Evolutionary conservation across 2,888 invertebrate genomes (phyloP), one percentile per base, ranked within the genome.

Genomic region (Meghimatium bilineatum): DNA sequence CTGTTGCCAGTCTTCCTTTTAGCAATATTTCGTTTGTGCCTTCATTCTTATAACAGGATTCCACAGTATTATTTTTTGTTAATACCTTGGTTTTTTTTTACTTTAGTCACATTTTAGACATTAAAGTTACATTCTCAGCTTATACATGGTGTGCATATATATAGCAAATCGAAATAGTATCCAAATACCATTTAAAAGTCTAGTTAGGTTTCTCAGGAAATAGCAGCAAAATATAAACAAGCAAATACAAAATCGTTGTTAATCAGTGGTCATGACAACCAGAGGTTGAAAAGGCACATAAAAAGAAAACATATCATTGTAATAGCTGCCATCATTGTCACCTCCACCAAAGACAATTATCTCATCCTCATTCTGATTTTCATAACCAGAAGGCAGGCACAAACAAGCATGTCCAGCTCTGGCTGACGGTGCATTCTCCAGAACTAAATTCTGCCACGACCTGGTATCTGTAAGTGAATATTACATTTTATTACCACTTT

Each of bases 321-420:
- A 93, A 80, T 91, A 93, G 1, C 87, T 87, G 0, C 92, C 93
- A 72, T 93, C 93, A 87, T 93, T 93, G 87, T 93, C 92, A 10
- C 93, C 93, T 17, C 93, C 93, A 0, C 93, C 93, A 89, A 93
- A 93, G 72, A 93, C 88, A 36, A 93, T 86, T 3, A 93, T 88
- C 76, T 93, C 92, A 85, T 93, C 93, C 60, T 91, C 88, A 52
- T 92, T 90, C 67, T 91, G 88, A 81, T 91, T 91, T 77, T 91
- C 91, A 86, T 92, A 90, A 77, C 89, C 89, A 88, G 92, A 92
- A 3, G 92, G 91, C 85, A 93, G 89, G 87, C 92, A 92, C 72
- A 92, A 71, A 10, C 90, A 89, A 26, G 90, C 87, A 86, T 93
- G 93, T 32, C 93, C 93, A 23, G 91, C 90, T 26, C 93, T 84